phyloP scores from a whole-genome alignment of 2,888 invertebrate species.

The Dusona sp. region DNA sequence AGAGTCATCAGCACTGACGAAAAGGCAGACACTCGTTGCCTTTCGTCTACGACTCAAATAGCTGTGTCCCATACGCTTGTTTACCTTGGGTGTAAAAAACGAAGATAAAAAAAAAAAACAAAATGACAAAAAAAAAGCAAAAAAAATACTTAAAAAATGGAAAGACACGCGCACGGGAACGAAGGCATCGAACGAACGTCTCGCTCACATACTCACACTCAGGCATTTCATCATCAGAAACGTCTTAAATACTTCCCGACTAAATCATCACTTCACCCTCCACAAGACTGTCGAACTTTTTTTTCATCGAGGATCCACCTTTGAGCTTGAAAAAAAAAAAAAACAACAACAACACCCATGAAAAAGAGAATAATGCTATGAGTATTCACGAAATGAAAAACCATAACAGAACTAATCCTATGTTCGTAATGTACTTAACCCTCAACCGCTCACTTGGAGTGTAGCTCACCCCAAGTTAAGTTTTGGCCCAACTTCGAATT shows the following conservation, averaged over 20 bases:
- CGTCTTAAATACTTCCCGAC: conserved; percentile 36
- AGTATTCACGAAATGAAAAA: not conserved
- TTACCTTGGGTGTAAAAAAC: conserved; percentile 81
- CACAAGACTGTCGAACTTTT: not conserved
- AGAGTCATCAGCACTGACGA: conserved; percentile 81
- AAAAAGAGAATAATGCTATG: not conserved
- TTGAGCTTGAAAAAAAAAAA: conserved; percentile 1
- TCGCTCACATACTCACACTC: conserved; percentile 58
- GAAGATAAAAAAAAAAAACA: conserved; percentile 26
- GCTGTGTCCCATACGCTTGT: conserved; percentile 81
- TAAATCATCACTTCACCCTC: conserved; percentile 35
- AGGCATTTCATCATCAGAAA: conserved; percentile 5
- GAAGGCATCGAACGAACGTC: conserved; percentile 69
- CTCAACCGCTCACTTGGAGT: not conserved
- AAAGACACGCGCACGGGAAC: conserved; percentile 43
- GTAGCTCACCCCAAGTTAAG: not conserved
- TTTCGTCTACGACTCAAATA: conserved; percentile 81
- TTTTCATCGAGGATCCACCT: conserved; percentile 19
- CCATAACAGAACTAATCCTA: not conserved
- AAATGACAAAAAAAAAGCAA: conserved; percentile 4
- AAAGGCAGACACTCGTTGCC: conserved; percentile 83
- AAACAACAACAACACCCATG: conserved; percentile 2
- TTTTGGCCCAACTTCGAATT: not conserved
- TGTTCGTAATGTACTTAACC: conserved; percentile 5
- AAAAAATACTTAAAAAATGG: conserved; percentile 28